Conservation (phyloP, 1,140 invertebrate species). For the Coenobita brevimanus region DNA sequence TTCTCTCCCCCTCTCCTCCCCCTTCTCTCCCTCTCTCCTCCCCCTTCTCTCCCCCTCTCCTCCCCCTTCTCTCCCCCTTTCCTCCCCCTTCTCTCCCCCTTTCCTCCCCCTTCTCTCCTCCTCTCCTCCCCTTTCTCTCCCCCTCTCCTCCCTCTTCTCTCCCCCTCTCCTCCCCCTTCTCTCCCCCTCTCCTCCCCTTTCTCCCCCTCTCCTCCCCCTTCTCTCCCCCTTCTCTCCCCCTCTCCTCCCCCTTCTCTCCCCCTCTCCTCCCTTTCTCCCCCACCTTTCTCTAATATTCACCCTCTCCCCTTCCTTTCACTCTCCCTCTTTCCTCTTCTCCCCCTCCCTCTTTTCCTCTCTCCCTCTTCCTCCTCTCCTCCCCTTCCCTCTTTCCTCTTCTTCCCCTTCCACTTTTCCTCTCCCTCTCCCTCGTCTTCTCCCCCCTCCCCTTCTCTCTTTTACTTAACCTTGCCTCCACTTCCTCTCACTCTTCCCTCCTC, state of each 20-base stretch:
- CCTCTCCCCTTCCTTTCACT: neutral
- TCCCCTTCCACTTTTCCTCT: neutral
- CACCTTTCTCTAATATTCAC: neutral
- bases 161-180: neutral
- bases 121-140: neutral
- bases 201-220: neutral
- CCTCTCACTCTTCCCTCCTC: neutral
- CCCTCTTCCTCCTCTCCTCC: neutral
- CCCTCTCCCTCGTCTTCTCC: neutral
- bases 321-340: neutral
- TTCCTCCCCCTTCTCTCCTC: neutral
- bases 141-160: neutral
- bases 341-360: neutral
- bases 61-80: neutral
- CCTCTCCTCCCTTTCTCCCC: no score
- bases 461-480: neutral
- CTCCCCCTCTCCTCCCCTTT: neutral
- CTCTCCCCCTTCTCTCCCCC: neutral
- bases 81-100: neutral
- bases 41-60: neutral
- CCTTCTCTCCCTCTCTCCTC: neutral
- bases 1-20: neutral
- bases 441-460: slow-evolving; percentile 9
- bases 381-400: slow-evolving; percentile 3
- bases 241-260: neutral